Evolutionary conservation across 2,797 vertebrate species (phyloP), one percentile per base, ranked within the genome.

Genomic region (Arnoldichthys spilopterus): DNA sequence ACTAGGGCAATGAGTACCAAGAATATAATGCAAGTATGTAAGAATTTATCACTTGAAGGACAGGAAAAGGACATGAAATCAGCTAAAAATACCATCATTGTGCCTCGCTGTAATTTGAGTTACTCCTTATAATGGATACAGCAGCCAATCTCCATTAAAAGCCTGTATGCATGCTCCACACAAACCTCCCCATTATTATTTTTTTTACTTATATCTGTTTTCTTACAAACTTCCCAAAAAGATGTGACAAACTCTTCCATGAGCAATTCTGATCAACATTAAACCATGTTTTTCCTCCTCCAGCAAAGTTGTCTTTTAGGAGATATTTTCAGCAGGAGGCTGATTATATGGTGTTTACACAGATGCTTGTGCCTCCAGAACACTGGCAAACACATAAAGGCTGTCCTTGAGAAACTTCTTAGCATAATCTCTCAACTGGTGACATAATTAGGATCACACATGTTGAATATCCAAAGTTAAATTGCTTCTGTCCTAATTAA

Each of bases 281-380:
- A 66, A 24, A 8, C 26, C 0, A 1, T 30, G n/a, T 45, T 74
- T 74, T 68, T 28, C n/a, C 8, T 67, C 62, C 40, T 47, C n/a
- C 28, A 49, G 61, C 40, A 34, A 30, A 26, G 24, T 6, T 18
- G 22, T 53, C 37, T 69, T 72, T 71, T 32, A 26, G 61, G 54
- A 40, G 69, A 56, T 26, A 28, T 51, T 56, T 67, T 16, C 53
- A 61, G 71, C 71, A 79, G 61, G 61, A 78, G 77, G 70, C 37
- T 72, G 70, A 73, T 78, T 78, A 64, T 56, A 64, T 72, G 68
- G 49, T n/a, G 30, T 32, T 58, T 73, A 63, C 77, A 73, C 70
- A 78, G 77, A 78, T 78, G 77, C 70, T 56, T 47, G 53, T 30
- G 34, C 13, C 59, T 66, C 24, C 66, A 69, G 16, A 49, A 49